Base-by-base conservation (phyloP, 2,113 vertebrate genomes). In the Phalacrocorax aristotelis region DNA sequence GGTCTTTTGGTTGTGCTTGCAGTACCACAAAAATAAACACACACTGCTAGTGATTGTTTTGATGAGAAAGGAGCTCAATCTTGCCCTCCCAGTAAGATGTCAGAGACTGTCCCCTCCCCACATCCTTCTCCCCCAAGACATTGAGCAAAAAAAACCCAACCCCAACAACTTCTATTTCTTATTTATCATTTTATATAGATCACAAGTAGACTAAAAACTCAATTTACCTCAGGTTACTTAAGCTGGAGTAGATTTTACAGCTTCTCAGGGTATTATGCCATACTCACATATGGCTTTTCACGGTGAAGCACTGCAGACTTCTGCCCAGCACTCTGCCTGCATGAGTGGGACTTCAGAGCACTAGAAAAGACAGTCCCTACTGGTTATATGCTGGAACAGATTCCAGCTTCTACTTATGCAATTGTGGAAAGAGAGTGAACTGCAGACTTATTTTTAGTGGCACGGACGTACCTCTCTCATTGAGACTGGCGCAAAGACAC, bases 391-490 rank as follows among this genome's bases (percentile, higher is more conserved):
- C 32, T 79, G 68, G 40, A 95, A 57, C 36, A 72, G 20, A 83
- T 84, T 84, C 69, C 72, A 81, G 72, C 34, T 86, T 90, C 82
- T 94, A 23, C 34, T 77, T 74, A 51, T 44, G 36, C 21, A 71
- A 25, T 1, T 89, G 83, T 20, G 6, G 36, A 93, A 66, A 85
- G 27, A 76, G 44, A 83, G 36, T 32, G n/a, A 92, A 49, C 17
- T 60, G 57, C 72, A 92, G 55, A 36, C 40, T 87, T 95, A 89
- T 89, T 89, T 93, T 94, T 89, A 93, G 57, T 49, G 17, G 55
- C 61, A 81, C 77, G 95, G 91, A 87, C 7, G 40, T 52, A 82
- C 61, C 83, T 64, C 69, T 94, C 61, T 92, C 79, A 89, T 9
- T 54, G 58, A 85, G 77, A 54, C 66, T 79, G 89, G 52, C 69